Base-by-base conservation (phyloP, 2,113 vertebrate genomes). In the Hyperopisus bebe region DNA sequence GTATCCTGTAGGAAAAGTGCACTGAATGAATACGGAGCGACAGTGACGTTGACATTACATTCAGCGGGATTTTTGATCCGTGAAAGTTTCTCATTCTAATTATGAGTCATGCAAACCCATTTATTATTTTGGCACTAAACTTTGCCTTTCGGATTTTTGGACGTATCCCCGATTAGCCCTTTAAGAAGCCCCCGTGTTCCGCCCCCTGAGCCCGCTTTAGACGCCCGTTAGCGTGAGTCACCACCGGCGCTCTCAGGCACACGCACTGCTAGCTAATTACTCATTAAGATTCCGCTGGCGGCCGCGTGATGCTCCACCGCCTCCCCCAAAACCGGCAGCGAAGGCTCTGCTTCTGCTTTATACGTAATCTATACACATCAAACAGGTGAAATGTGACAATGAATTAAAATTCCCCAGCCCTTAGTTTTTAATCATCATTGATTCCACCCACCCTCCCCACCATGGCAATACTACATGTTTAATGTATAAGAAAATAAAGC, bases 161-260 rank as follows among this genome's bases (percentile, higher is more conserved):
- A 46, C 35, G 15, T 4, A 8, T 3, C 27, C 48, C n/a, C n/a
- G 48, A 53, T 89, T 27, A 46, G 10, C 39, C 62, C 35, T 46
- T 80, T 47, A 47, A 5, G 44, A 2, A 19, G 77, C 47, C 50
- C 77, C 21, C 39, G 10, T 55, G 39, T 35, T n/a, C 19, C 3
- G 7, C 70, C 19, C 9, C 7, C 77, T 11, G 0, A 44, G 35
- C 11, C 24, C 5, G 15, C 24, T 90, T 82, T 87, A 17, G 42
- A 47, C 87, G 24, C 66, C 74, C 62, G 89, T 85, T 27, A 74
- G 27, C 42, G 42, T 66, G 70, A 82, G 53, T 91, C 31, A 88
- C 42, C 13, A 39, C 27, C 3, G 35, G n/a, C 66, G 15, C n/a
- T 80, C 17, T 80, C 17, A 0, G 47, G 5, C 77, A 24, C 50